A percentile compares a stretch with the other conserved stretches of the same genome.
phyloP scores from a whole-genome alignment of 2,797 vertebrate species.

The Sebastes kiyomatsui region DNA sequence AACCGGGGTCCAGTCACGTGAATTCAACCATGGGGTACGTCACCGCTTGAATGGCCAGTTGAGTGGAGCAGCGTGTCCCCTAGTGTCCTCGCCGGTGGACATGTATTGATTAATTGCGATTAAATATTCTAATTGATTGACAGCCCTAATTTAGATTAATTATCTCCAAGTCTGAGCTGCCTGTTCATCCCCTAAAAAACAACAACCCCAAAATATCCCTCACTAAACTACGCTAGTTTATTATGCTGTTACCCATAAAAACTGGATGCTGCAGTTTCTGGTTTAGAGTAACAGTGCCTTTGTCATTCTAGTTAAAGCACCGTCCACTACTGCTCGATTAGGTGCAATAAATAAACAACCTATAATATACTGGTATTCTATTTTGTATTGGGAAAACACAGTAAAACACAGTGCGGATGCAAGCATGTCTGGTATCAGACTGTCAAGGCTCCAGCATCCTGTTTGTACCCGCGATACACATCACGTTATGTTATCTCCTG shows the following conservation, averaged over 20 bases:
- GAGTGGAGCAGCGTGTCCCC: too few relatives aligned
- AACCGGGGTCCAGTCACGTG: too few relatives aligned
- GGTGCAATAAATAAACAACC: not conserved
- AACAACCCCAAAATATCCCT: too few relatives aligned
- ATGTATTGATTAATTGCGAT: too few relatives aligned
- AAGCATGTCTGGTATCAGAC: not conserved
- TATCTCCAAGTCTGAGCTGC: not conserved
- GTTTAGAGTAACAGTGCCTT: not conserved
- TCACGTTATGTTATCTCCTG: conserved; percentile 5
- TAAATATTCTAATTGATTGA: too few relatives aligned
- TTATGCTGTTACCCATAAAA: not conserved
- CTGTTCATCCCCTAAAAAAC: not conserved
- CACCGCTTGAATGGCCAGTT: too few relatives aligned
- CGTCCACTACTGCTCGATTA: not conserved
- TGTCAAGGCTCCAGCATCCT: not conserved
- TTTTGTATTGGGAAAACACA: not conserved
- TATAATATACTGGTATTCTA: not conserved
- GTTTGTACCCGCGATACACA: not conserved
- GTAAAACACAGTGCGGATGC: not conserved
- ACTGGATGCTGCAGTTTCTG: not conserved
- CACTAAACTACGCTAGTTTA: not conserved
- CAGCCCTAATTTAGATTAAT: not conserved
- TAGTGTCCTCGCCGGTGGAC: too few relatives aligned
- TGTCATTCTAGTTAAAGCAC: not conserved
- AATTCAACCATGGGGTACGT: too few relatives aligned